Percentiles rank a stretch among this genome's conserved stretches.
Conservation (phyloP, 2,113 vertebrate genomes). For the Paraplagusia blochii region DNA sequence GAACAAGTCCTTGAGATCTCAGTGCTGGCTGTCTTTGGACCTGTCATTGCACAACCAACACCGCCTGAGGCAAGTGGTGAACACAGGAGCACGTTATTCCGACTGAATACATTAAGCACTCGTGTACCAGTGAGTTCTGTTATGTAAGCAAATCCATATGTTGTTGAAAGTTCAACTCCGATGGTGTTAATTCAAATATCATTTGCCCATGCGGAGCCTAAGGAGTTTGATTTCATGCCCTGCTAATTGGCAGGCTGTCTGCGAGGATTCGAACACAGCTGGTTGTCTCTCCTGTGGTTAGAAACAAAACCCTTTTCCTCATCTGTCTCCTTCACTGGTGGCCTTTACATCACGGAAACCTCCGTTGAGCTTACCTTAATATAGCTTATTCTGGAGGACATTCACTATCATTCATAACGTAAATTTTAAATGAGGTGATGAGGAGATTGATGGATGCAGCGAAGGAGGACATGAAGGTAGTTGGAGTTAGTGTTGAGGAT, state of each 20-base stretch:
- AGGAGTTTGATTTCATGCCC: not conserved
- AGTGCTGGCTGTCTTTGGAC: not conserved
- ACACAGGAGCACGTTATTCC: not conserved
- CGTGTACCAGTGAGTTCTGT: not conserved
- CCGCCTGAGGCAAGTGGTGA: not conserved
- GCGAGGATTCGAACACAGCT: constrained; percentile 2
- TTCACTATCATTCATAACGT: not conserved
- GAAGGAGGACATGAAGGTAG: no score
- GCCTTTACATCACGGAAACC: not conserved
- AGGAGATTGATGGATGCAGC: no score
- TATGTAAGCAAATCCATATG: not conserved
- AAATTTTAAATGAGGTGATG: no score
- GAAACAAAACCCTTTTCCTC: constrained; percentile 2
- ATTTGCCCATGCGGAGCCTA: not conserved
- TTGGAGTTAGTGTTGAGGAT: no score
- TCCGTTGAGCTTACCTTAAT: not conserved
- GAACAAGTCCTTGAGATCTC: not conserved
- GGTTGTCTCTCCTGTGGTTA: not conserved
- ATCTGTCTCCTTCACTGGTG: constrained; percentile 20
- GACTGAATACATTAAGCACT: not conserved
- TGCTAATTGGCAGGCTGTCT: not conserved
- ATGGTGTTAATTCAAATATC: not conserved
- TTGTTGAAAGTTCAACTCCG: not conserved
- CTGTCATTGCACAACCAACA: not conserved
- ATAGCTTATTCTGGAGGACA: not conserved